A percentile compares a stretch with the other conserved stretches of the same genome.
Conservation (phyloP, 2,113 vertebrate genomes). For the Eulacestoma nigropectus region DNA sequence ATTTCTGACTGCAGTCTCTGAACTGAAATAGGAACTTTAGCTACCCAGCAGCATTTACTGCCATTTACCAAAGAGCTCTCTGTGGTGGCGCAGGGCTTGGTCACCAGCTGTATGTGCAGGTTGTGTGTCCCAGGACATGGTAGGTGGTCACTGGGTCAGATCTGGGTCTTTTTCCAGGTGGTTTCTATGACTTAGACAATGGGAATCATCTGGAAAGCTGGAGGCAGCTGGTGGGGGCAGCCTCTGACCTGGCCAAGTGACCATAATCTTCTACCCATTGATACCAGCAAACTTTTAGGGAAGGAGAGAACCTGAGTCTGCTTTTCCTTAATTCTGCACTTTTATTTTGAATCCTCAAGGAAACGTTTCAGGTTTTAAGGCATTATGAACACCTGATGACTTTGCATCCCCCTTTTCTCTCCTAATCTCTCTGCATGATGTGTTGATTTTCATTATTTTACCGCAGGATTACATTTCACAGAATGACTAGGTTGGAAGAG, state of each 20-base stretch:
- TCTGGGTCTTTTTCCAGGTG: not conserved
- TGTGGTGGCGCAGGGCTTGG: not conserved
- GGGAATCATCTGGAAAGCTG: not conserved
- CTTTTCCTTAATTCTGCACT: not conserved
- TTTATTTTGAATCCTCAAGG: not conserved
- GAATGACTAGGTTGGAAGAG: no score
- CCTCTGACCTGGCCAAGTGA: not conserved
- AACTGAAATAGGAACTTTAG: not conserved
- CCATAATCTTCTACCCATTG: not conserved
- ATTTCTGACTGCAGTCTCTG: not conserved
- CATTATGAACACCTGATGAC: not conserved
- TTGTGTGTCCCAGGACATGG: not conserved
- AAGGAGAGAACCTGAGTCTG: not conserved
- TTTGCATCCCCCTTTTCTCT: not conserved
- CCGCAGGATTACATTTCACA: not conserved
- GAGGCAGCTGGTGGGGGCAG: not conserved
- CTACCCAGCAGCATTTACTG: not conserved
- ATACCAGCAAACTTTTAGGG: not conserved
- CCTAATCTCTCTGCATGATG: not conserved
- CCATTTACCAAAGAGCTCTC: not conserved
- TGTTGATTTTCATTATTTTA: not conserved
- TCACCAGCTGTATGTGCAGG: not conserved
- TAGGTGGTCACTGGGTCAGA: not conserved
- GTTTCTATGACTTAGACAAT: not conserved
- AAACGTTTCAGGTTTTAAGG: not conserved